Conservation (phyloP, 1,140 invertebrate genomes). For the Sipha flava region DNA sequence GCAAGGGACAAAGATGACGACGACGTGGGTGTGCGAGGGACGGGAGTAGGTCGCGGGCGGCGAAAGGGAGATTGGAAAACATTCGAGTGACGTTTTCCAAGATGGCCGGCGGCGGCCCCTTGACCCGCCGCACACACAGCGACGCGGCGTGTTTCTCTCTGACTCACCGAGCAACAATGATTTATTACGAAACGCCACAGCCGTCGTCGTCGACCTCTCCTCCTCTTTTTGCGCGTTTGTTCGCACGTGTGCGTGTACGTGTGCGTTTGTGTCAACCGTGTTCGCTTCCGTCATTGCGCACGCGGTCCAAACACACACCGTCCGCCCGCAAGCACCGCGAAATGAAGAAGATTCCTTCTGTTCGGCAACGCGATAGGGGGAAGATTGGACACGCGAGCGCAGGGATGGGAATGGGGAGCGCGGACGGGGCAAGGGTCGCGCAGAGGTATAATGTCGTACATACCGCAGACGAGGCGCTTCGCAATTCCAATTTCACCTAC, state of each 20-base stretch:
- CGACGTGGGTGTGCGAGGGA: neutral
- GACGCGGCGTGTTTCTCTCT: neutral
- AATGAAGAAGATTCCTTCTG: neutral
- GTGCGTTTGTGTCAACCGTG: neutral
- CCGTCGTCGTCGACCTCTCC: neutral
- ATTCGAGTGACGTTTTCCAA: conserved; percentile 37
- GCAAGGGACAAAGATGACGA: neutral
- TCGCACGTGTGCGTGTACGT: neutral
- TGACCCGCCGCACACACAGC: conserved; percentile 21
- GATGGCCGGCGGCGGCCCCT: conserved; percentile 34
- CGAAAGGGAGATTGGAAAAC: conserved; percentile 36
- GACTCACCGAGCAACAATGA: conserved; percentile 32
- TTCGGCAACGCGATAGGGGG: conserved; percentile 5
- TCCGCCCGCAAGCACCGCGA: no score
- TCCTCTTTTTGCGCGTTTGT: neutral
- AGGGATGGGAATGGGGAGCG: neutral
- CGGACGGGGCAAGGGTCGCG: neutral
- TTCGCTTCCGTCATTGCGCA: neutral
- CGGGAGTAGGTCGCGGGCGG: conserved; percentile 26
- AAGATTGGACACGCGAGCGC: no score
- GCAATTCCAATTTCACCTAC: neutral
- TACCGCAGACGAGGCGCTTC: neutral
- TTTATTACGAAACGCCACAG: conserved; percentile 26
- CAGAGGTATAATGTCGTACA: neutral
- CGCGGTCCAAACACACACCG: neutral